These are phyloP conservation scores for Arbacia lixula DNA, from an alignment of 53 echinoderm and acorn worm species.

Conservation along the genomic window DNA sequence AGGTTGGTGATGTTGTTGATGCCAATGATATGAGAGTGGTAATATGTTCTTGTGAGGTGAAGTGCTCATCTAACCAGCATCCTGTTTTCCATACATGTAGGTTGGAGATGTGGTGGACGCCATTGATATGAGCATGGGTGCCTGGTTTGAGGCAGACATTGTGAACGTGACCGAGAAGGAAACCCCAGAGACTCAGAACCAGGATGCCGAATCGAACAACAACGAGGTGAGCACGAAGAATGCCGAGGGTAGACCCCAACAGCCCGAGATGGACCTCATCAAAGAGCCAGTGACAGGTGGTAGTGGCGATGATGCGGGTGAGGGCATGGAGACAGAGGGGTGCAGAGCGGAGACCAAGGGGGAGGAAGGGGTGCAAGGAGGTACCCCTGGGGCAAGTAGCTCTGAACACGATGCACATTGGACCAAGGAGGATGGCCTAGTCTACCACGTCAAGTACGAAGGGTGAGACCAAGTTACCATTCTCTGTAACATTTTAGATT, in stretches of 20 bases:
- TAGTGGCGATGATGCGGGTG: constrained; percentile 29
- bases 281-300: neutral
- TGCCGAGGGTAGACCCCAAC: constrained; percentile 3
- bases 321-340: constrained; percentile 44
- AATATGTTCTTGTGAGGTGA: too few species aligned
- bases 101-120: constrained; percentile 96
- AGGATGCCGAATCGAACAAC: constrained; percentile 52
- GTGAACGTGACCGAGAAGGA: constrained; percentile 63
- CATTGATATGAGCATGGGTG: constrained; percentile 93
- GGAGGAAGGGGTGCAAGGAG: constrained; percentile 29
- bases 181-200: constrained; percentile 16
- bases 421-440: constrained; percentile 62
- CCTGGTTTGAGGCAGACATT: constrained; percentile 98
- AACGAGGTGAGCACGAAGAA: constrained; percentile 39
- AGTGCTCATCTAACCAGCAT: too few species aligned
- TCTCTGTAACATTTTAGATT: too few species aligned
- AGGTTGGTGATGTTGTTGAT: too few species aligned
- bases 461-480: too few species aligned
- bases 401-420: constrained; percentile 33
- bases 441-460: constrained; percentile 91
- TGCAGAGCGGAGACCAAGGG: constrained; percentile 11
- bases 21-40: too few species aligned
- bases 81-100: constrained; percentile 37
- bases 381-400: neutral
- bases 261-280: neutral